phyloP scores from a whole-genome alignment of 2,113 vertebrate genomes.

The Megaceryle torquata region DNA sequence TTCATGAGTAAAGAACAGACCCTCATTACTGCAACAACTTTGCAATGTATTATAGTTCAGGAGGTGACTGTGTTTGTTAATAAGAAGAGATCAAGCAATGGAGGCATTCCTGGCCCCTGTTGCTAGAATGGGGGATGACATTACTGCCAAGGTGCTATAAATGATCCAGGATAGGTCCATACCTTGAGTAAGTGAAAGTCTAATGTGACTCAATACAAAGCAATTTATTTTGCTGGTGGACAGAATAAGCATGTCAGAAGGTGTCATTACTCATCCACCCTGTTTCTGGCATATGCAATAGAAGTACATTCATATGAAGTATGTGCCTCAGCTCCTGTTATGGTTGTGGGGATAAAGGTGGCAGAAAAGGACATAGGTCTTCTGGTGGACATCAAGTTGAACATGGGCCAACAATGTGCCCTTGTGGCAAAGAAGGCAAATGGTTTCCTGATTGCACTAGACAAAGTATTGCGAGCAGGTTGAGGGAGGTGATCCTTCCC shows the following conservation, averaged over 20 bases:
- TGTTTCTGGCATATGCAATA: background rate
- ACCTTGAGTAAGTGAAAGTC: background rate
- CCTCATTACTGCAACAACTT: background rate
- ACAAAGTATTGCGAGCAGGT: background rate
- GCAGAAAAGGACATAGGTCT: background rate
- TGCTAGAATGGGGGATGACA: background rate
- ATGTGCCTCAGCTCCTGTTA: background rate
- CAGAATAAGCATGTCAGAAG: background rate
- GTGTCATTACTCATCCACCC: background rate
- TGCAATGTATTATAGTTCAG: background rate
- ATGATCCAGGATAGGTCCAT: background rate
- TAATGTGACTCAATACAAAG: background rate
- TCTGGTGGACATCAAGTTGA: background rate
- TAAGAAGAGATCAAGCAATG: background rate
- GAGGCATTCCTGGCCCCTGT: background rate
- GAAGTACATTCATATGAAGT: background rate
- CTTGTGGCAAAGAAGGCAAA: background rate
- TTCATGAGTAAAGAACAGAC: background rate
- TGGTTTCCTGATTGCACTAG: background rate
- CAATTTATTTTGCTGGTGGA: background rate
- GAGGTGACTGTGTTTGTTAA: background rate
- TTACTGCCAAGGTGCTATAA: background rate
- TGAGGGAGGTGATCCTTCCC: background rate
- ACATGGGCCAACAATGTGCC: background rate
- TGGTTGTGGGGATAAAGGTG: background rate